A percentile compares a stretch with the other conserved stretches of the same genome.
Conservation (phyloP, 2,888 invertebrate genomes). For the Aphodius granarius region DNA sequence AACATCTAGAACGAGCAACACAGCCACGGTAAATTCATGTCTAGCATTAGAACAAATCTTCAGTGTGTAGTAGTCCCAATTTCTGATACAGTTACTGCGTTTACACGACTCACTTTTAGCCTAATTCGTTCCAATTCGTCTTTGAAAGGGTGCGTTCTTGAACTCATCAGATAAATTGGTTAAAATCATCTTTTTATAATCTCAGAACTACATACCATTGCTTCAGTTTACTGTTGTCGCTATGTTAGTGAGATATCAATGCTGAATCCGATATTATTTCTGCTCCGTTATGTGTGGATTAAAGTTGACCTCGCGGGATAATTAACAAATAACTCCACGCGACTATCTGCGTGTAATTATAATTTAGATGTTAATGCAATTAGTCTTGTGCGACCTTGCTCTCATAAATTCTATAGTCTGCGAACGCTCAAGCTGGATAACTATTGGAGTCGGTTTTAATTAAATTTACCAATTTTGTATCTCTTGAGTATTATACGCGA, state of each 20-base stretch:
- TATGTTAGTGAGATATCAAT: not conserved
- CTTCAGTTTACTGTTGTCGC: not conserved
- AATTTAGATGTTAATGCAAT: not conserved
- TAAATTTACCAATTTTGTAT: not conserved
- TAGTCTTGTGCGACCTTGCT: not conserved
- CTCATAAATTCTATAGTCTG: not conserved
- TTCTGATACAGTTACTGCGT: not conserved
- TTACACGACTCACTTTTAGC: not conserved
- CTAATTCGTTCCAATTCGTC: no score
- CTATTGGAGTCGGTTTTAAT: not conserved
- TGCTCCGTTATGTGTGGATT: not conserved
- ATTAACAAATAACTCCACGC: not conserved
- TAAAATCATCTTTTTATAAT: not conserved
- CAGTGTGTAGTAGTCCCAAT: no score
- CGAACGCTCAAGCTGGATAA: not conserved
- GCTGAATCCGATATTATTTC: not conserved
- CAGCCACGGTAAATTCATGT: not conserved
- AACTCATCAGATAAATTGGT: no score
- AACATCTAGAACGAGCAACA: not conserved
- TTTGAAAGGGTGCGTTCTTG: no score
- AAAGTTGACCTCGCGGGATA: not conserved
- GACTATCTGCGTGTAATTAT: not conserved
- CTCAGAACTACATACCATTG: not conserved
- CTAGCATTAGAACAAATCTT: not conserved
- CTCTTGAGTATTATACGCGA: not conserved